Base-by-base conservation (phyloP, 1,140 invertebrate genomes). In the Arion vulgaris region DNA sequence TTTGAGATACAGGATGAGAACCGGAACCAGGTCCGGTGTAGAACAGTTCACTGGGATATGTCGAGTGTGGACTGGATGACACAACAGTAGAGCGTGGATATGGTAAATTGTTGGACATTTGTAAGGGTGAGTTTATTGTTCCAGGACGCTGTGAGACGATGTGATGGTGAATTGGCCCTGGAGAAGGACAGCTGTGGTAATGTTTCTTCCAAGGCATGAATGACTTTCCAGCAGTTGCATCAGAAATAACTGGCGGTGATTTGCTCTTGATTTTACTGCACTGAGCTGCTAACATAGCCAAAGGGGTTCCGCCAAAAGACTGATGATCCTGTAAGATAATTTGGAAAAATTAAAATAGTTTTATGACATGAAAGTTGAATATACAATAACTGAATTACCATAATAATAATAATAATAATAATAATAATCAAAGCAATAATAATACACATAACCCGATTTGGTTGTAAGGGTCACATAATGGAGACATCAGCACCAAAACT, bases 191-290 rank as follows among this genome's bases (percentile, higher is more conserved):
- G n/a, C 38, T 66, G 87, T 84, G 81, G 36, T 81, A 74, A 9
- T 82, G 84, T 85, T 93, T 98, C 93, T 98, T 81, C 98, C 98
- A 99, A 0, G 98, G 97, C 91, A 99, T 97, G 90, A 99, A 99
- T 36, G 97, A 81, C 93, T 99, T 99, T 66, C 97, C 98, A 0
- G 99, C 97, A 0, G 97, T 97, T 0, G 97, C 97, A 91, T 99
- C 97, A 0, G 97, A 97, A 81, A 99, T 92, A 4, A 97, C 97
- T 0, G 97, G 97, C 53, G 98, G 97, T 13, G 97, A 97, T 84
- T 96, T 98, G 93, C 98, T 98, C 86, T 96, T 97, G 83, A 99
- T 94, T 93, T 99, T 99, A 94, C 98, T 99, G 93, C 98, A 99
- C 93, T 99, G 98, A 7, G 98, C 98, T 74, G 98, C 97, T 86